Evolutionary conservation across 2,113 vertebrate genomes (phyloP).

Genomic region (Datnioides undecimradiatus): DNA sequence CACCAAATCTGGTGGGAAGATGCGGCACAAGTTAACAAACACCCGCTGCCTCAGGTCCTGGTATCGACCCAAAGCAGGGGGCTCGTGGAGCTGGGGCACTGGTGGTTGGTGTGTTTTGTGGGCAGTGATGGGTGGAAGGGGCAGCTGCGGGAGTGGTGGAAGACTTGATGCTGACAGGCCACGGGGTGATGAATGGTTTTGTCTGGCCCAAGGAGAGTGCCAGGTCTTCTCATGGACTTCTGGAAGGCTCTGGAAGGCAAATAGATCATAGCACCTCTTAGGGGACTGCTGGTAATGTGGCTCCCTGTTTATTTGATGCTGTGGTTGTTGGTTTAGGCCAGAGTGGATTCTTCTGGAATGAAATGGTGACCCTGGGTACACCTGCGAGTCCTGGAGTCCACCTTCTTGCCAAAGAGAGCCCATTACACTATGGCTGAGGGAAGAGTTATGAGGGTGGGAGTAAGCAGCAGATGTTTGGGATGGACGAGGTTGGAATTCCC

Average conservation of each 20-base stretch:
- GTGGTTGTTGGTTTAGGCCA: conserved; percentile 78
- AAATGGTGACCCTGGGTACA: conserved; percentile 87
- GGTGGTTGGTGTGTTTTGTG: conserved; percentile 42
- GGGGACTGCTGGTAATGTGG: conserved; percentile 85
- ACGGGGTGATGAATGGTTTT: conserved; percentile 64
- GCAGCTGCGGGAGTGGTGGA: conserved; percentile 66
- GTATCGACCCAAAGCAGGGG: conserved; percentile 79
- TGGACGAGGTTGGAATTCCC: conserved; percentile 79
- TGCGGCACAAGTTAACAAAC: conserved; percentile 94
- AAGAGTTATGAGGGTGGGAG: conserved; percentile 79
- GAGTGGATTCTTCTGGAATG: conserved; percentile 84
- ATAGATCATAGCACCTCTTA: conserved; percentile 88
- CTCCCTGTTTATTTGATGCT: conserved; percentile 85
- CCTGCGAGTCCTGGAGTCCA: conserved; percentile 83
- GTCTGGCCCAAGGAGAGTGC: conserved; percentile 80
- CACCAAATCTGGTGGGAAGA: conserved; percentile 94
- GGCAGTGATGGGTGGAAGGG: conserved; percentile 65
- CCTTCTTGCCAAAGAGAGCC: conserved; percentile 87
- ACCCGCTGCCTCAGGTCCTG: conserved; percentile 91
- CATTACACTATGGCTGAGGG: conserved; percentile 81
- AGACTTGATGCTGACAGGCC: conserved; percentile 53
- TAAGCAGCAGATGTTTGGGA: conserved; percentile 58
- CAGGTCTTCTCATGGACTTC: conserved; percentile 89
- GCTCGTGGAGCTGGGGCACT: conserved; percentile 78
- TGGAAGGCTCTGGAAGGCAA: conserved; percentile 89